phyloP scores from a whole-genome alignment of 2,888 invertebrate species.

The Zaprionus bogoriensis region DNA sequence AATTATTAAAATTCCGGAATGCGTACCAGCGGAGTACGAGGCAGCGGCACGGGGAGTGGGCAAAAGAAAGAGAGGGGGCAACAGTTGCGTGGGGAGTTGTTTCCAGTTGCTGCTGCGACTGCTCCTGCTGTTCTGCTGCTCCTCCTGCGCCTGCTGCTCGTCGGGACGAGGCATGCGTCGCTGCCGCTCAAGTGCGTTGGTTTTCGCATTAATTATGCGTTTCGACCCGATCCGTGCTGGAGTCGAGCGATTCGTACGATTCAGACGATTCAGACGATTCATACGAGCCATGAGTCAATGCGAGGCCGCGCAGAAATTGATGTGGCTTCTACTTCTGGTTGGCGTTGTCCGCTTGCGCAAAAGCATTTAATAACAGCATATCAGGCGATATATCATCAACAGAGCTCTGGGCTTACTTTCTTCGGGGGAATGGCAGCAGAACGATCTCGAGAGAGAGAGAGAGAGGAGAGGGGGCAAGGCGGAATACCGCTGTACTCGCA shows the following conservation, averaged over 20 bases:
- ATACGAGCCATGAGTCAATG: slow-evolving; percentile 37
- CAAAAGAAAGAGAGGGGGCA: background rate
- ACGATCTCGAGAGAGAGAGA: too few species aligned
- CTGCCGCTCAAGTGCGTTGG: slow-evolving; percentile 73
- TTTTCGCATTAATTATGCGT: slow-evolving; percentile 78
- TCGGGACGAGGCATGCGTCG: slow-evolving; percentile 63
- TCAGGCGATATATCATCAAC: slow-evolving; percentile 76
- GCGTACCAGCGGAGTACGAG: slow-evolving; percentile 14
- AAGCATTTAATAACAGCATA: slow-evolving; percentile 76
- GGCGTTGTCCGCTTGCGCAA: slow-evolving; percentile 56
- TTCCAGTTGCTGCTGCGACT: slow-evolving; percentile 61
- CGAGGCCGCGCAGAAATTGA: slow-evolving; percentile 70
- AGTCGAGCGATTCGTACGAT: slow-evolving; percentile 34
- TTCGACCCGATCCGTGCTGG: slow-evolving; percentile 48
- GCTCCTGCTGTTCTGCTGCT: slow-evolving; percentile 38
- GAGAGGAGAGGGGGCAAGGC: background rate
- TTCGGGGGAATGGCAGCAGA: slow-evolving; percentile 17
- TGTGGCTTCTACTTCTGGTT: slow-evolving; percentile 67
- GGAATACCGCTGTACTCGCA: too few species aligned
- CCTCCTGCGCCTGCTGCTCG: slow-evolving; percentile 60
- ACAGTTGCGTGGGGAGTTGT: slow-evolving; percentile 71
- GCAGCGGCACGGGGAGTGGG: background rate
- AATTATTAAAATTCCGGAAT: slow-evolving; percentile 79
- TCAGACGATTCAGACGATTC: slow-evolving; percentile 37
- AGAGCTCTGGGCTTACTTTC: slow-evolving; percentile 69